Evolutionary conservation across 2,888 invertebrate species (phyloP).

Genomic region (Amblyjoppa fuscipennis): DNA sequence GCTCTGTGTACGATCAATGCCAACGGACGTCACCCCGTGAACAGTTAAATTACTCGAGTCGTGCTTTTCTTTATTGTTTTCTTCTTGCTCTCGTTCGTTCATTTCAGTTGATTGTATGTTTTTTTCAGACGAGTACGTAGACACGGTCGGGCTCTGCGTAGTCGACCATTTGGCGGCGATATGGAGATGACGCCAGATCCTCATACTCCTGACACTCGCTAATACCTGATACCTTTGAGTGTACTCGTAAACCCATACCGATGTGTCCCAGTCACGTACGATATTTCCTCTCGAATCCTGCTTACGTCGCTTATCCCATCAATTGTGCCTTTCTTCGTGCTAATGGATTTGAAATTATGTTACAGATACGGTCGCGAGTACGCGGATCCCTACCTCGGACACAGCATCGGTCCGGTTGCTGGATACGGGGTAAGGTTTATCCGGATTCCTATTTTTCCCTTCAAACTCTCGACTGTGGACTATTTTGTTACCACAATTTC

Average conservation of each 20-base stretch:
- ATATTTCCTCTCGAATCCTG: constrained; percentile 31
- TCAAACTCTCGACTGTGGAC: neutral
- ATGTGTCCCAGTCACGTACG: constrained; percentile 41
- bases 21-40: constrained; percentile 18
- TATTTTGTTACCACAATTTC: no score
- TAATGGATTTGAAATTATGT: constrained; percentile 66
- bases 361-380: constrained; percentile 95
- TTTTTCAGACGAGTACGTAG: constrained; percentile 77
- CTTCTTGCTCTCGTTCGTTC: constrained; percentile 29
- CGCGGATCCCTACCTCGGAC: constrained; percentile 97
- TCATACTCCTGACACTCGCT: constrained; percentile 70
- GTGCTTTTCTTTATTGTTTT: constrained; percentile 22
- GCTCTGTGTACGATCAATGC: neutral
- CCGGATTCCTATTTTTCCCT: neutral
- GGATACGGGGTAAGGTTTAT: constrained; percentile 94
- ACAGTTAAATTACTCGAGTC: neutral
- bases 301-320: neutral
- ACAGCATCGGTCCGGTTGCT: constrained; percentile 98
- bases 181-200: constrained; percentile 70
- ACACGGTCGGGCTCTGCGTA: constrained; percentile 81
- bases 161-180: constrained; percentile 77
- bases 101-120: constrained; percentile 65
- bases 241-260: constrained; percentile 60
- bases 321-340: constrained; percentile 11
- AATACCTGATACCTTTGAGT: constrained; percentile 73